Base-by-base conservation (phyloP, 2,113 vertebrate species). In the Tautogolabrus adspersus region DNA sequence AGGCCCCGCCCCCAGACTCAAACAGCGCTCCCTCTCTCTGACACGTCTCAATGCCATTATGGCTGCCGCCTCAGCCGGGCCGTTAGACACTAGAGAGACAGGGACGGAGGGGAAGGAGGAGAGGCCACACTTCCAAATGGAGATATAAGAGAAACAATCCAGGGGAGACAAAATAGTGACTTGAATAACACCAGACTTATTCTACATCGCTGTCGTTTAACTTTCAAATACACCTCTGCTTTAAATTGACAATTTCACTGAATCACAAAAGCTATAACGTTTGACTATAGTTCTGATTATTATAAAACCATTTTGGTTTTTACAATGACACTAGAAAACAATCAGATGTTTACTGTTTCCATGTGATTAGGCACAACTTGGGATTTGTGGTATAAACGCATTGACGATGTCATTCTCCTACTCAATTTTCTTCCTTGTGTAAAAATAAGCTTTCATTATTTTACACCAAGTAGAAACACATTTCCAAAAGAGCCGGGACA, bases 31-130 rank as follows among this genome's bases (percentile, higher is more conserved):
- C 0, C 40, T 84, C 15, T 95, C 94, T 22, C 72, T 94, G 54
- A 94, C 76, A 0, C 92, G 92, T 57, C 94, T 95, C 44, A 90
- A 30, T 23, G 51, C 91, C 78, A 94, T 95, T 75, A 94, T 95
- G 93, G 82, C 82, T 0, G 65, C 84, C 0, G 91, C 91, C 22
- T 60, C 86, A 0, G 21, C 42, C 0, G 84, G 75, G 5, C 84
- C 90, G 0, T 59, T 87, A 80, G 85, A 92, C 34, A 3, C 46
- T 0, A 23, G 2, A 52, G 81, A 47, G 34, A 8, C 21, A 0
- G 78, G 5, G 6, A 15, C 15, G 18, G 49, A 65, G 26, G 78
- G 26, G 0, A 58, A 44, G 2, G 58, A 66, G 23, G 66, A 66
- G 40, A 69, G 1, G 42, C 19, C 56, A 0, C 49, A 49, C 57